These are phyloP conservation scores for Furcifer pardalis DNA, from an alignment of 2,797 vertebrate species.

Conservation along the genomic window DNA sequence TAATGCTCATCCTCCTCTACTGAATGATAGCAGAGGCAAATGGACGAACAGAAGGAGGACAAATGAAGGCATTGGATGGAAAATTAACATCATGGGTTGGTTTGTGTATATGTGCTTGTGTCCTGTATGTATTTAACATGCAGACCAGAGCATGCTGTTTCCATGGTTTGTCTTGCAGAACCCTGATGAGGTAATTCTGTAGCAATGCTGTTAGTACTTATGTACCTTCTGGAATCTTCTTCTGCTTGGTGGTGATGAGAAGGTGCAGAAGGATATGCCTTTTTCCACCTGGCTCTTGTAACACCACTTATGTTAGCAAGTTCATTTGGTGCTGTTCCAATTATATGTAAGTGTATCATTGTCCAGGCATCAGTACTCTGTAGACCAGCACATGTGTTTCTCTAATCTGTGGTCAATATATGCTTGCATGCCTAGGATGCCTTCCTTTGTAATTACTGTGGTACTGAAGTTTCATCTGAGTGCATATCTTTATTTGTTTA, in stretches of 20 bases:
- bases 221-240: background rate
- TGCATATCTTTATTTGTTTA: background rate
- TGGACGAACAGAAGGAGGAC: background rate
- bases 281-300: background rate
- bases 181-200: background rate
- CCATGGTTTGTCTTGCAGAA: background rate
- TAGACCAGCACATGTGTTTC: background rate
- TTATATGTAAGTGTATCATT: background rate
- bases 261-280: background rate
- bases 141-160: fast-evolving
- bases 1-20: no score
- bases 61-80: background rate
- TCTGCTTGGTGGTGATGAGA: background rate
- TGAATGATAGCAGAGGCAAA: background rate
- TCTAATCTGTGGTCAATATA: background rate
- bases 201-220: background rate
- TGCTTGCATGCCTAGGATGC: background rate
- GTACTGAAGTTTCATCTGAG: fast-evolving
- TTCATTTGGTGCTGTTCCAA: background rate
- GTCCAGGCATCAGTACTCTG: background rate
- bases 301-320: background rate
- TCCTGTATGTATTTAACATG: background rate
- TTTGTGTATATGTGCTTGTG: background rate
- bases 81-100: background rate
- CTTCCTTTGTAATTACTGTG: background rate